Base-by-base conservation (phyloP, 1,140 invertebrate species). In the Glossosoma conforme region DNA sequence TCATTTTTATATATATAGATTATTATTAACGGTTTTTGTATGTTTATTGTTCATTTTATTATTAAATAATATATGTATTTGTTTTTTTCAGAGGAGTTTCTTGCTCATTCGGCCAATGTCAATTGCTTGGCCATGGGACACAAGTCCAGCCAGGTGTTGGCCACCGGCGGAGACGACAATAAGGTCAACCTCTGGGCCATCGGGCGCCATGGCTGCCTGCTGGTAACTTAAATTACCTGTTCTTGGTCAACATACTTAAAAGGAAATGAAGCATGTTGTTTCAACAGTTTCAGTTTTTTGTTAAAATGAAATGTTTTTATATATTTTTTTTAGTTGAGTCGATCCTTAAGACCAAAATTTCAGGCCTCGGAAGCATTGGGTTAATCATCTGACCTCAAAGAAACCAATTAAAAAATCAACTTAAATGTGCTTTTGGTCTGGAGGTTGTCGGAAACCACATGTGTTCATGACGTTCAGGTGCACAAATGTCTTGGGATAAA, bases 181-280 rank as follows among this genome's bases (percentile, higher is more conserved):
- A 97, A 96, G 75, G 93, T 98, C 35, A 98, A 98, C 67, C 69
- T 98, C 54, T 98, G 94, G 94, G 93, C 93, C 2, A 87, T 97
- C 54, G 94, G 93, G 15, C 93, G 96, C 65, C 85, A 90, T 60
- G 91, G 89, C 63, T 97, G 93, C 75, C 91, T 98, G 64, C 91
- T 98, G 91, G 91, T 93, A 75, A 74, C 70, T 72, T 49, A 44
- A 49, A 46, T 25, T 32, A 5, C 15, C n/a, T n/a, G n/a, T n/a
- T n/a, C n/a, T n/a, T n/a, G n/a, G n/a, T n/a, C n/a, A n/a, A n/a
- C n/a, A n/a, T n/a, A n/a, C n/a, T n/a, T n/a, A n/a, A n/a, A n/a
- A n/a, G n/a, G n/a, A n/a, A n/a, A n/a, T n/a, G n/a, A n/a, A n/a
- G n/a, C n/a, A n/a, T n/a, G n/a, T n/a, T n/a, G n/a, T n/a, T n/a